Evolutionary conservation across 2,797 vertebrate species (phyloP), one percentile per base, ranked within the genome.

Genomic region (Alectoris magna): DNA sequence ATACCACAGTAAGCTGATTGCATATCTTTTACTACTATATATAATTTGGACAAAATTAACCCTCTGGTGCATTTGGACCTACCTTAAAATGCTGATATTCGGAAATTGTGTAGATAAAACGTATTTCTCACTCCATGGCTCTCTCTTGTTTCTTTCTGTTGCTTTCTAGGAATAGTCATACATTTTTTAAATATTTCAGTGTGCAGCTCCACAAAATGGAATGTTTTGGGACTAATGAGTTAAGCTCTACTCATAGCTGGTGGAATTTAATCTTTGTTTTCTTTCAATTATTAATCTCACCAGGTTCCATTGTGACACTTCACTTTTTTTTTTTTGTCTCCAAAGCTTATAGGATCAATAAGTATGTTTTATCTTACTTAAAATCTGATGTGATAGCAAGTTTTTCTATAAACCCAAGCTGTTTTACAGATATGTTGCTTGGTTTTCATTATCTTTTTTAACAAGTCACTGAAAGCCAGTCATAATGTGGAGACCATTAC

Each of bases 1-100:
- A 77, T 36, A 87, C 29, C 44, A 93, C 91, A 68, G 98, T 98
- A 97, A 97, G 97, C 97, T 51, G 55, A 51, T 22, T 23, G n/a
- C 39, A 14, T 11, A 31, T n/a, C 26, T 74, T 69, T 71, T 69
- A 21, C 5, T 92, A 72, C 11, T 87, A 0, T 31, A 0, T 59
- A 15, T 39, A 14, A 44, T 36, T 58, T 59, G 26, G 8, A 68
- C 68, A 77, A 53, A 91, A 71, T 56, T 75, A 85, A 38, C 24
- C 27, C 5, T 60, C 83, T 39, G 38, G 27, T 60, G n/a, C 6
- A 7, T 67, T 69, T 31, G 41, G 67, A 73, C 7, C 11, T 36
- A n/a, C 46, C 73, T 80, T 44, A 27, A 86, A 73, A 90, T 78
- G 41, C 6, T 56, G 29, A 29, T 88, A 38, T 2, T 70, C 19